phyloP scores from a whole-genome alignment of 2,797 vertebrate species.

The Etheostoma perlongum region DNA sequence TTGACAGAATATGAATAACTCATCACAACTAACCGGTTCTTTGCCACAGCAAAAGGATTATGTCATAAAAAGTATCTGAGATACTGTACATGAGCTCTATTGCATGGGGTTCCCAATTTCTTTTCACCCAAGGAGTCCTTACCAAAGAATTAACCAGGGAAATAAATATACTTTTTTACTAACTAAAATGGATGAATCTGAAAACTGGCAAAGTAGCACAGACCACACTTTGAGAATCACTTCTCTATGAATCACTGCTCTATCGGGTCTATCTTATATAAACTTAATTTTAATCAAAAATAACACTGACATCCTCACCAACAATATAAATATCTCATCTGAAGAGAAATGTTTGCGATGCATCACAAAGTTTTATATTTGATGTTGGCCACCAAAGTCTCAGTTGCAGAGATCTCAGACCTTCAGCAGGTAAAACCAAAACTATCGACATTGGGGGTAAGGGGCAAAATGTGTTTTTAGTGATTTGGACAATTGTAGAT shows the following conservation, averaged over 20 bases:
- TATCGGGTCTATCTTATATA: too few species aligned
- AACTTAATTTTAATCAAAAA: neutral
- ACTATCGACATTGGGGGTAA: neutral
- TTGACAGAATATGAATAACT: conserved; percentile 6
- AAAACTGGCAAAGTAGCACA: too few species aligned
- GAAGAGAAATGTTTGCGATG: neutral
- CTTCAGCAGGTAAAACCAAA: neutral
- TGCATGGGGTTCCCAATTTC: too few species aligned
- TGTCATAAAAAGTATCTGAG: too few species aligned
- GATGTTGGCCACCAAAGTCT: neutral
- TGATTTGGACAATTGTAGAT: neutral
- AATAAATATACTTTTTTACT: too few species aligned
- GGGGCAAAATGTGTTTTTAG: neutral
- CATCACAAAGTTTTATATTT: neutral
- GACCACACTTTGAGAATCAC: too few species aligned
- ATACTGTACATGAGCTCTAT: neutral
- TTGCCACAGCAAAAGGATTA: too few species aligned
- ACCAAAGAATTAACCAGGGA: too few species aligned
- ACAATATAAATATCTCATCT: neutral
- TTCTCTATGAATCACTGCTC: too few species aligned
- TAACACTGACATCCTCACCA: neutral
- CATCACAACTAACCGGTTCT: neutral
- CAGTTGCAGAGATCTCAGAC: neutral
- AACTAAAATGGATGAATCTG: too few species aligned
- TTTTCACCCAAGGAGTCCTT: too few species aligned